These are phyloP conservation scores for Arnoldichthys spilopterus DNA, from an alignment of 2,797 vertebrate genomes.

Conservation along the genomic window DNA sequence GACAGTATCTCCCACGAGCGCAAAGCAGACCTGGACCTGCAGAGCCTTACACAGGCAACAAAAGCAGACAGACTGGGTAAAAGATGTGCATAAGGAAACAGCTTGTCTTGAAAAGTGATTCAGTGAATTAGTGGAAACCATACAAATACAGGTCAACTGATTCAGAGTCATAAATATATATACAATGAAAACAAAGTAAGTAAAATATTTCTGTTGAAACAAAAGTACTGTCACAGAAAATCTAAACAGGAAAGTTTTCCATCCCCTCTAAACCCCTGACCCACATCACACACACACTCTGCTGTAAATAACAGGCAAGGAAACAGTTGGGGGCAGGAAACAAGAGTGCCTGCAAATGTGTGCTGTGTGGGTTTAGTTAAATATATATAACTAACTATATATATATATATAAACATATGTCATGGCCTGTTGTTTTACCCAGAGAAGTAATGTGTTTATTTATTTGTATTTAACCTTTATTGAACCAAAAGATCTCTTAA, in stretches of 20 bases:
- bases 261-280: conserved; percentile 39
- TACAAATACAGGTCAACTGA: neutral
- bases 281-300: conserved; percentile 53
- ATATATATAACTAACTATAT: no score
- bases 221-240: conserved; percentile 12
- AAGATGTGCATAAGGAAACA: neutral
- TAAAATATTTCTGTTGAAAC: conserved; percentile 46
- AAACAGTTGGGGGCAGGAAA: conserved; percentile 60
- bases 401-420: neutral
- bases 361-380: conserved; percentile 38
- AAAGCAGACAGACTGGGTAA: neutral
- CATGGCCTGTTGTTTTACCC: no score
- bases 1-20: conserved; percentile 83
- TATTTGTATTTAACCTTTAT: no score
- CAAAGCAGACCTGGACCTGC: conserved; percentile 78
- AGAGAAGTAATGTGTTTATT: no score
- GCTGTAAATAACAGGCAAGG: conserved; percentile 45
- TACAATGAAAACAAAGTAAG: conserved; percentile 9
- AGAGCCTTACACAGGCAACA: conserved; percentile 71
- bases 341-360: conserved; percentile 29
- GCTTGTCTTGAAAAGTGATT: neutral
- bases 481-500: no score
- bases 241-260: conserved; percentile 44
- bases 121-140: neutral
- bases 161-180: conserved; percentile 5